Percentiles rank a stretch among this genome's conserved stretches.
These are phyloP conservation scores for Drosophila willistoni DNA, from an alignment of 1,140 invertebrate genomes.

Conservation along the genomic window DNA sequence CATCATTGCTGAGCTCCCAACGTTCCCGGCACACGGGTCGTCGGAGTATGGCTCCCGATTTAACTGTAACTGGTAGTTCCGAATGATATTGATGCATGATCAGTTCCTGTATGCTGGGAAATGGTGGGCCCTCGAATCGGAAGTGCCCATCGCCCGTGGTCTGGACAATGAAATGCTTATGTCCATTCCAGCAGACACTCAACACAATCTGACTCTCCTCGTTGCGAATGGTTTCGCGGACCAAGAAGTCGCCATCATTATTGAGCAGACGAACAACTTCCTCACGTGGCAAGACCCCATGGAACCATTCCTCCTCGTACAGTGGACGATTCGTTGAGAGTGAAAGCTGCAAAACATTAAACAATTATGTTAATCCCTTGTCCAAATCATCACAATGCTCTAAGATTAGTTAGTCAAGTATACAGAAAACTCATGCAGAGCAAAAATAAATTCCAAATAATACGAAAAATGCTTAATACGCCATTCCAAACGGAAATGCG, in stretches of 20 bases:
- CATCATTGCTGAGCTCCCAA: conserved; percentile 98
- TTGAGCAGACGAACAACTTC: conserved; percentile 96
- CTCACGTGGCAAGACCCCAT: conserved; percentile 97
- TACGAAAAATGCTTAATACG: conserved; percentile 39
- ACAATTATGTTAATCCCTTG: conserved; percentile 36
- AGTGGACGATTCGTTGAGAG: conserved; percentile 85
- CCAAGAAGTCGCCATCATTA: conserved; percentile 96
- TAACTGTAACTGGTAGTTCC: conserved; percentile 93
- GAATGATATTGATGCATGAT: conserved; percentile 94
- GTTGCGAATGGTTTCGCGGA: conserved; percentile 96
- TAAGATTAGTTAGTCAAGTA: conserved; percentile 45
- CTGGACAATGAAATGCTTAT: conserved; percentile 99
- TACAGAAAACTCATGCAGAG: conserved; percentile 32
- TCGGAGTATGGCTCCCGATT: conserved; percentile 94
- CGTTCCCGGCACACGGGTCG: conserved; percentile 94
- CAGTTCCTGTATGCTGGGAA: conserved; percentile 95
- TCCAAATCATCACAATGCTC: too few species aligned
- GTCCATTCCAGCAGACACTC: conserved; percentile 97
- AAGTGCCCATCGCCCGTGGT: conserved; percentile 95
- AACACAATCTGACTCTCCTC: conserved; percentile 96
- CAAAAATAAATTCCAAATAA: conserved; percentile 33
- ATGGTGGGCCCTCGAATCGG: conserved; percentile 96
- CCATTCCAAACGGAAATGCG: conserved; percentile 66
- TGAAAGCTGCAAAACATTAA: conserved; percentile 59
- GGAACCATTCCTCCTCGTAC: conserved; percentile 98